Evolutionary conservation across 2,888 invertebrate species (phyloP).

Genomic region (Ditula angustiorana): DNA sequence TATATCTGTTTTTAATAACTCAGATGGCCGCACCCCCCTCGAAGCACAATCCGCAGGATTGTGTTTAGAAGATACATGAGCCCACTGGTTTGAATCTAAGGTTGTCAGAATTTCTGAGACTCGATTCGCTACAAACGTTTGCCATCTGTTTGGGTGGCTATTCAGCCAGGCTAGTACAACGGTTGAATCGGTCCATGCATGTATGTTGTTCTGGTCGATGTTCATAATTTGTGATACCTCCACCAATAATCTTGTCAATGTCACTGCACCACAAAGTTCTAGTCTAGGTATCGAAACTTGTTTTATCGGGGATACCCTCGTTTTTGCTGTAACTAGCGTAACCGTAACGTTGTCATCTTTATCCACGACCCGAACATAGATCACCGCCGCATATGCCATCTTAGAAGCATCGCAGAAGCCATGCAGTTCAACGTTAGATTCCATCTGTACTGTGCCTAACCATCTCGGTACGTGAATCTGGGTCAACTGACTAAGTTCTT

Average conservation of each 20-base stretch:
- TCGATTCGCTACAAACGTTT: background rate
- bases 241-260: background rate
- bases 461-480: slow-evolving; percentile 10
- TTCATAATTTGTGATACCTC: background rate
- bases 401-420: slow-evolving; percentile 17
- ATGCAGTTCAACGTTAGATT: background rate
- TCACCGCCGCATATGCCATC: slow-evolving; percentile 14
- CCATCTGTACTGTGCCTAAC: background rate
- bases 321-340: slow-evolving; percentile 1
- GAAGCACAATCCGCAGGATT: no score
- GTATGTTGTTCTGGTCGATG: background rate
- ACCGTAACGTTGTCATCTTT: background rate
- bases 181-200: background rate
- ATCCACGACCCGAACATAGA: slow-evolving; percentile 5
- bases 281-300: slow-evolving; percentile 6
- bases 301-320: no score
- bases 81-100: no score
- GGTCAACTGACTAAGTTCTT: background rate
- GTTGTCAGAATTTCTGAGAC: background rate
- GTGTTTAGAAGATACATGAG: background rate
- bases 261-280: slow-evolving; percentile 4
- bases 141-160: background rate
- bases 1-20: background rate
- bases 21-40: background rate
- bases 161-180: background rate